Conservation (phyloP, 2,888 invertebrate genomes). For the Eupithecia pulchellata region DNA sequence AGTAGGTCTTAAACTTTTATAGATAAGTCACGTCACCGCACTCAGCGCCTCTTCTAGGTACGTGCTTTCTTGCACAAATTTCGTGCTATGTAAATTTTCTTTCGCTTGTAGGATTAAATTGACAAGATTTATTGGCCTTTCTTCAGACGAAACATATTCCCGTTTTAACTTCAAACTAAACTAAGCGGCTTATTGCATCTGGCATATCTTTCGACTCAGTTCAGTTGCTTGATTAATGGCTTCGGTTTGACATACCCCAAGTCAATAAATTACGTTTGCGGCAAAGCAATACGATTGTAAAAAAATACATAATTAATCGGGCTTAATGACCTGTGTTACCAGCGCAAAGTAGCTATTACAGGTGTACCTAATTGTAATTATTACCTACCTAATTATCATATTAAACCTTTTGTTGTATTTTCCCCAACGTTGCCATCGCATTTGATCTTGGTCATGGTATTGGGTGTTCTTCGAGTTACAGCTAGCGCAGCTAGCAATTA, state of each 20-base stretch:
- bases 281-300: neutral
- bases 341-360: neutral
- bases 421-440: no score
- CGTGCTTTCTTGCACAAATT: slow-evolving; percentile 33
- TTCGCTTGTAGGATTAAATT: slow-evolving; percentile 57
- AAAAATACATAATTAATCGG: neutral
- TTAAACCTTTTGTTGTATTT: no score
- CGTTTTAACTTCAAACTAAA: slow-evolving; percentile 48
- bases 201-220: slow-evolving; percentile 30
- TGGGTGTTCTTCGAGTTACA: no score
- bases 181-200: slow-evolving; percentile 48
- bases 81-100: slow-evolving; percentile 49
- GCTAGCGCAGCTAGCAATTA: no score
- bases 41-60: slow-evolving; percentile 49
- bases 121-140: slow-evolving; percentile 62
- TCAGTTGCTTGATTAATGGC: slow-evolving; percentile 24
- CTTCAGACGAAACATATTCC: slow-evolving; percentile 49
- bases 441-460: no score
- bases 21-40: slow-evolving; percentile 76
- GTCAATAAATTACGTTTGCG: slow-evolving; percentile 7
- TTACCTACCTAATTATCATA: neutral
- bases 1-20: slow-evolving; percentile 44
- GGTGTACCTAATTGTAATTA: neutral
- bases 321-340: neutral
- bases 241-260: slow-evolving; percentile 9